Base-by-base conservation (phyloP, 2,888 invertebrate species). In the Troides helena region DNA sequence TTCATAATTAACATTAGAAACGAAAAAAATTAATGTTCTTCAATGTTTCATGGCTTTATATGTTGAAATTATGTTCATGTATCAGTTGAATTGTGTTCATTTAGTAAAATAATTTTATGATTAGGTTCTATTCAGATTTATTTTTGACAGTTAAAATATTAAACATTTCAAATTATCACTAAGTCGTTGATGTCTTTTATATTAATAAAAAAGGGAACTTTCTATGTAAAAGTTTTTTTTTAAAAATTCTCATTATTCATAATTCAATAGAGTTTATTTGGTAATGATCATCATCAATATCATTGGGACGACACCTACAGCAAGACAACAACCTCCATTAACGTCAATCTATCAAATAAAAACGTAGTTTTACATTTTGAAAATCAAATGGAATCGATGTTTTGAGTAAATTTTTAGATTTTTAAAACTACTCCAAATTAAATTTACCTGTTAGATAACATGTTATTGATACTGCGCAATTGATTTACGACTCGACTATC, bases 401-500 rank as follows among this genome's bases (percentile, higher is more conserved):
- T 53, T 53, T 18, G 4, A 18, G 46, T 53, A n/a, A 53, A 53
- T 6, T n/a, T n/a, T 53, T 53, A 0, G 53, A 7, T 53, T 53
- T 53, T 8, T n/a, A 53, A 53, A 53, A 53, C n/a, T n/a, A 53
- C 18, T 53, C 8, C 6, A 53, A n/a, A n/a, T 53, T 5, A 53
- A 12, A 53, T 53, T 53, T 53, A 53, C 53, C 53, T 53, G n/a
- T 53, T 53, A 53, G 5, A n/a, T n/a, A 18, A 18, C n/a, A 53
- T 53, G 18, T 53, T 53, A 25, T 53, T 61, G 46, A 62, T 60
- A 23, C 60, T 65, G 62, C 62, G 12, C 21, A 50, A 65, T 17
- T 66, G 25, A 70, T 70, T 65, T 63, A 63, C 43, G 62, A 62
- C 50, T 69, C 50, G 57, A 66, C 14, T 46, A 62, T 39, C 46